Evolutionary conservation across 2,888 invertebrate species (phyloP).

Genomic region (Drosophila atripex): DNA sequence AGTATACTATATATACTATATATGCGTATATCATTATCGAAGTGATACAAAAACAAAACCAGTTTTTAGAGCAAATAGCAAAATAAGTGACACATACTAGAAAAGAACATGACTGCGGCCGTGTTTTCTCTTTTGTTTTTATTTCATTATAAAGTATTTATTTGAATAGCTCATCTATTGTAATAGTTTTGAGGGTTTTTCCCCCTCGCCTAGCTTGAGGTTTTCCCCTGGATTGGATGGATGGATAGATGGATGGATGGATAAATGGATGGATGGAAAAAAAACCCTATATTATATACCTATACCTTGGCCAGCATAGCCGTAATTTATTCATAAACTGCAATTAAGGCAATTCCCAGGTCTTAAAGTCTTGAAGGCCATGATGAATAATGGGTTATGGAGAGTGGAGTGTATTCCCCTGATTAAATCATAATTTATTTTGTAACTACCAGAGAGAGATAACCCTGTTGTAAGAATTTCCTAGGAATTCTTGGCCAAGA

Average conservation of each 20-base stretch:
- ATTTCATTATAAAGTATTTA: neutral
- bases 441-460: no score
- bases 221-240: no score
- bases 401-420: no score
- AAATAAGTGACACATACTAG: no score
- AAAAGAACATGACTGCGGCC: neutral
- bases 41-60: slow-evolving; percentile 2
- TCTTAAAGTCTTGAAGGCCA: neutral
- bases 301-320: no score
- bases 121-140: neutral
- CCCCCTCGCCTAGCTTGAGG: no score
- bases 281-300: no score
- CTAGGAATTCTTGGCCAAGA: neutral
- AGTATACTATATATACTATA: neutral
- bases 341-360: slow-evolving; percentile 11
- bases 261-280: no score
- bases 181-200: neutral
- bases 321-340: slow-evolving; percentile 5
- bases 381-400: neutral
- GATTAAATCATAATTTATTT: no score
- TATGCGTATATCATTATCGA: slow-evolving; percentile 2
- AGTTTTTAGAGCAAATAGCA: slow-evolving; percentile 1
- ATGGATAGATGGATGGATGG: no score
- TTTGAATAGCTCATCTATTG: neutral
- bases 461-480: neutral